Evolutionary conservation across 2,113 vertebrate genomes (phyloP).

Genomic region (Falco punctatus): DNA sequence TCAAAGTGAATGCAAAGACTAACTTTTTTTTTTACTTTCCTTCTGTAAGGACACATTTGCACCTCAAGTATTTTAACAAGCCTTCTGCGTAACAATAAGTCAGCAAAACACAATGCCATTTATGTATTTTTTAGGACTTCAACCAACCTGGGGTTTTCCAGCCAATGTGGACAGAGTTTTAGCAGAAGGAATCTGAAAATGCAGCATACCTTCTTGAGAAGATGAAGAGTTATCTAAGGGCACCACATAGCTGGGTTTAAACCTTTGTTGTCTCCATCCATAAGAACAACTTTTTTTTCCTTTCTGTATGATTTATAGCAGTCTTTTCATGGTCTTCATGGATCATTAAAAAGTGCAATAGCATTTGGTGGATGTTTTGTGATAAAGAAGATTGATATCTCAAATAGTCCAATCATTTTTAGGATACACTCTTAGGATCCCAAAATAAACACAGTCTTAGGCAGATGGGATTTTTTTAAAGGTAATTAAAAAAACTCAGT

Average conservation of each 20-base stretch:
- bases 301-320: background rate
- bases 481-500: background rate
- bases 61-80: background rate
- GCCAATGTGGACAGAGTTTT: background rate
- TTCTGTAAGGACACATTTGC: background rate
- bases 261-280: background rate
- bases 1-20: background rate
- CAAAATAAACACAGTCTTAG: background rate
- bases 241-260: background rate
- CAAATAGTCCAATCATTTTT: background rate
- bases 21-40: background rate
- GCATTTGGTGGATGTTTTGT: background rate
- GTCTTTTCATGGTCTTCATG: slow-evolving; percentile 3
- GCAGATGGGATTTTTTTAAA: background rate
- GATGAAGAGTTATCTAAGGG: background rate
- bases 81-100: background rate
- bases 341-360: slow-evolving; percentile 33
- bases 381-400: background rate
- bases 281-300: background rate
- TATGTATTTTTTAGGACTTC: background rate
- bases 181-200: background rate
- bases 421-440: background rate
- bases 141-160: background rate
- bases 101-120: background rate
- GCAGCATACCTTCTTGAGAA: background rate